A percentile compares a stretch with the other conserved stretches of the same genome.
These are phyloP conservation scores for Tiphia femorata DNA, from an alignment of 2,888 invertebrate genomes.

Conservation along the genomic window DNA sequence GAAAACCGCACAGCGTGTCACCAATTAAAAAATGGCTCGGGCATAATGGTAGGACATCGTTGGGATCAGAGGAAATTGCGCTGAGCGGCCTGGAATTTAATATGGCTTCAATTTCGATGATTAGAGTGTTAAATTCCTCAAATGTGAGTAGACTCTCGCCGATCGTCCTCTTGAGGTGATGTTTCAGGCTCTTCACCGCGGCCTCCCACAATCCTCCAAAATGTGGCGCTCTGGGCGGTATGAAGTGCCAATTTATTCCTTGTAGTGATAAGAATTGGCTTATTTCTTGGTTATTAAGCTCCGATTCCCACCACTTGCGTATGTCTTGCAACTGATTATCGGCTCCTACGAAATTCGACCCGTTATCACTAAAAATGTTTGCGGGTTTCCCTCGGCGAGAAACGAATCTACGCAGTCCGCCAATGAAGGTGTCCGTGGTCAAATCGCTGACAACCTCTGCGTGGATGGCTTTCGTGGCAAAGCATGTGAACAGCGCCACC, in stretches of 20 bases:
- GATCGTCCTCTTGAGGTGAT: not conserved
- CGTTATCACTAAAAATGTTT: not conserved
- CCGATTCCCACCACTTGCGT: too few relatives aligned
- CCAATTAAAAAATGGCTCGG: not conserved
- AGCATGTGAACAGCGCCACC: slow-evolving; percentile 45
- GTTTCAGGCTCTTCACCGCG: not conserved
- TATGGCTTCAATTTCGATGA: not conserved
- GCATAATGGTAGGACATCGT: not conserved
- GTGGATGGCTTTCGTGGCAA: not conserved
- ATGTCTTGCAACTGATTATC: not conserved
- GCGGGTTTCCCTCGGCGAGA: not conserved
- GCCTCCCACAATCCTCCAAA: not conserved
- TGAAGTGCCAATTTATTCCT: too few relatives aligned
- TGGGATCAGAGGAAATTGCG: not conserved
- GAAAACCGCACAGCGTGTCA: not conserved
- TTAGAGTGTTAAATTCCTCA: too few relatives aligned
- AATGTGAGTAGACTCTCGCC: not conserved
- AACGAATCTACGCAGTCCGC: not conserved
- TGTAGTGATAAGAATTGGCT: too few relatives aligned
- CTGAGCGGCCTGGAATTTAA: not conserved
- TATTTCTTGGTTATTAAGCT: too few relatives aligned
- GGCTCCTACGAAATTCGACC: slow-evolving; percentile 7
- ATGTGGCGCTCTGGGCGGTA: too few relatives aligned
- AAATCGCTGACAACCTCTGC: slow-evolving; percentile 1
- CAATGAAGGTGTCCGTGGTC: not conserved